phyloP scores from a whole-genome alignment of 2,113 vertebrate species.

The Odontesthes bonariensis region DNA sequence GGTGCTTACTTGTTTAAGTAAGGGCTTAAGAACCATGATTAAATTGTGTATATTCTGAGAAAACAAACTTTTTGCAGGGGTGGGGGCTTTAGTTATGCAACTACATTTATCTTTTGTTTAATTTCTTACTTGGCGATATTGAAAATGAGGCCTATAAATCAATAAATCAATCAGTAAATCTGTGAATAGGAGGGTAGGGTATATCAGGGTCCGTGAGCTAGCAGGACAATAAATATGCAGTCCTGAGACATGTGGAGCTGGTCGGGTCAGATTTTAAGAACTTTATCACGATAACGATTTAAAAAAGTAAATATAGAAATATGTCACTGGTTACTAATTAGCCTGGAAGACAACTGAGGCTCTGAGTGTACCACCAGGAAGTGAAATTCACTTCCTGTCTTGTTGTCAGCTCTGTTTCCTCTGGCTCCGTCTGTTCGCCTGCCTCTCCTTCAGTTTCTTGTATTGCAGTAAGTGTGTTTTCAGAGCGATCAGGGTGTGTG shows the following conservation, averaged over 20 bases:
- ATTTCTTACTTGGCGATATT: not conserved
- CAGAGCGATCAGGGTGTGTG: slow-evolving; percentile 63
- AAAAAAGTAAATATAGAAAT: not conserved
- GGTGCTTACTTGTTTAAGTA: not conserved
- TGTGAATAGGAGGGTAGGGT: not conserved
- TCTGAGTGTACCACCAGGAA: slow-evolving; percentile 30
- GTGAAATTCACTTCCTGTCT: slow-evolving; percentile 44
- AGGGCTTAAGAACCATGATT: not conserved
- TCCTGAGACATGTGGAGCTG: not conserved
- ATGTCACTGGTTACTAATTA: slow-evolving; percentile 35
- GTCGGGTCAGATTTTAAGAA: not conserved
- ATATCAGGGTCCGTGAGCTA: not conserved
- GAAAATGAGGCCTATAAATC: not conserved
- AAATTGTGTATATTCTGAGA: not conserved
- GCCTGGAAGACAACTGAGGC: slow-evolving; percentile 20
- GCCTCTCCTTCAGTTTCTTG: slow-evolving; percentile 13
- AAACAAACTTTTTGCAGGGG: too few species aligned
- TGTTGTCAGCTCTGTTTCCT: slow-evolving; percentile 33
- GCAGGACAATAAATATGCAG: not conserved
- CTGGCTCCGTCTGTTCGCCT: not conserved
- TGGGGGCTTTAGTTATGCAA: too few species aligned
- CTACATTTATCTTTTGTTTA: too few species aligned
- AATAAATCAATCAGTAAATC: not conserved
- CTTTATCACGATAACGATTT: not conserved
- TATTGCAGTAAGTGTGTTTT: slow-evolving; percentile 65